phyloP scores from a whole-genome alignment of 2,797 vertebrate genomes.

The Sebastes iracundus region DNA sequence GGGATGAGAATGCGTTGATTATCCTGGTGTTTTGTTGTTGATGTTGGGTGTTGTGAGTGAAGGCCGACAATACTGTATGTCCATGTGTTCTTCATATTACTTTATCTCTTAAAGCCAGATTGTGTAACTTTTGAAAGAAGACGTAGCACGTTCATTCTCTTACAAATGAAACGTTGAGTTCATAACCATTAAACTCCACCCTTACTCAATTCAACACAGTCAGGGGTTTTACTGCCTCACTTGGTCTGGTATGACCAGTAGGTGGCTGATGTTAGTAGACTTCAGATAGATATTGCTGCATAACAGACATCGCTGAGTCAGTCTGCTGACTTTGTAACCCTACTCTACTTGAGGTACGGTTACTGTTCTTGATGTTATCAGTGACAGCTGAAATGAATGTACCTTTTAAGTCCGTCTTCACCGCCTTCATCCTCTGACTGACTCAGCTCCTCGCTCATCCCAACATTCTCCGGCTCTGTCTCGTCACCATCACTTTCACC shows the following conservation, averaged over 20 bases:
- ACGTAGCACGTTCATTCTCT: no score
- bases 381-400: neutral
- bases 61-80: no score
- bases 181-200: neutral
- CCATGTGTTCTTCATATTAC: neutral
- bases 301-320: neutral
- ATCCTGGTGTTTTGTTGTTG: no score
- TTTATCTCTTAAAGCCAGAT: neutral
- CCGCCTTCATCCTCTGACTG: conserved; percentile 86
- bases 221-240: neutral
- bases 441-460: conserved; percentile 82
- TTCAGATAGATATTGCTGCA: neutral
- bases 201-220: neutral
- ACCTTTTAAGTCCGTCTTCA: conserved; percentile 51
- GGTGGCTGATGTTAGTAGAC: neutral
- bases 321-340: neutral
- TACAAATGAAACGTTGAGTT: no score
- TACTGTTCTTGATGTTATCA: neutral
- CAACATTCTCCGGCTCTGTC: conserved; percentile 79
- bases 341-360: neutral
- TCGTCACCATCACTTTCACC: conserved; percentile 76
- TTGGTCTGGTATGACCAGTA: neutral
- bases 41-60: no score
- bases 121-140: neutral
- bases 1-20: no score